phyloP scores from a whole-genome alignment of 92 coral and sea anemone species.

The Parazoanthus darwini region DNA sequence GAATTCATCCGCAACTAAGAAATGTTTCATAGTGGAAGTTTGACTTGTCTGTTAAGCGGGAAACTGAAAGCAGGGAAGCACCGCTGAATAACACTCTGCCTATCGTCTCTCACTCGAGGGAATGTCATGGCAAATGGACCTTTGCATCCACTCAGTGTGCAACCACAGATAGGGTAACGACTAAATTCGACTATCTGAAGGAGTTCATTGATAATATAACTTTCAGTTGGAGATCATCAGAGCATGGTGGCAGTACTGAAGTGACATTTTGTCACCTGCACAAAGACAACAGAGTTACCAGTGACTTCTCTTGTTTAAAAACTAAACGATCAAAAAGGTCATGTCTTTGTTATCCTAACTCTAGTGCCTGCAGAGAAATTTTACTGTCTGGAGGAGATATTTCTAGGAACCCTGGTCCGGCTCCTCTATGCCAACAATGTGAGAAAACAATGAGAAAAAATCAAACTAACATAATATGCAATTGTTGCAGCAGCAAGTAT shows the following conservation, averaged over 20 bases:
- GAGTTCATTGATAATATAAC: background rate
- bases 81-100: background rate
- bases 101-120: background rate
- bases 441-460: background rate
- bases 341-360: background rate
- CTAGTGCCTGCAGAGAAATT: constrained; percentile 2
- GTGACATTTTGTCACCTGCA: background rate
- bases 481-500: background rate
- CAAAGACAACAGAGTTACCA: background rate
- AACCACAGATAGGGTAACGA: background rate
- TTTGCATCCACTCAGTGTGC: background rate
- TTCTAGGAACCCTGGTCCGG: background rate
- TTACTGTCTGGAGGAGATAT: background rate
- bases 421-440: background rate
- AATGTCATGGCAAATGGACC: background rate
- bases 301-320: background rate
- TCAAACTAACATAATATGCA: background rate
- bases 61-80: background rate
- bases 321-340: background rate
- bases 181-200: background rate
- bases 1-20: background rate
- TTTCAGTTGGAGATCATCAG: background rate
- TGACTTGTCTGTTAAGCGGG: background rate
- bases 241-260: background rate
- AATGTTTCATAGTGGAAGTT: background rate